Evolutionary conservation across 2,113 vertebrate species (phyloP).

Genomic region (Marcusenius ussheri): DNA sequence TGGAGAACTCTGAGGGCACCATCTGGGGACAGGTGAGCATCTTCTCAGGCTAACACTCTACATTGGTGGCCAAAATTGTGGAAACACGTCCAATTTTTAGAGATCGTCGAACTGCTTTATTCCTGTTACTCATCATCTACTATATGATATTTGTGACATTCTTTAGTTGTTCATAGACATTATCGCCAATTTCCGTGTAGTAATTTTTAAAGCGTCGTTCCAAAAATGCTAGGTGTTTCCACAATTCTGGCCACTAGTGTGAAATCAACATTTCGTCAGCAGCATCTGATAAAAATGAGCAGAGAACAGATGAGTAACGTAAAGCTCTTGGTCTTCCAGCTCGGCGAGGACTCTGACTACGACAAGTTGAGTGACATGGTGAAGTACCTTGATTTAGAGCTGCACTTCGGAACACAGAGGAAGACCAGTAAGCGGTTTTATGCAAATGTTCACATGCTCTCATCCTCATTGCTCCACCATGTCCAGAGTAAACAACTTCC

Average conservation of each 20-base stretch:
- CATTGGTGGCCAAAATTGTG: not conserved
- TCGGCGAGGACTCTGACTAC: constrained; percentile 75
- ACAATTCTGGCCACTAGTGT: not conserved
- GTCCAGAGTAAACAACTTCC: not conserved
- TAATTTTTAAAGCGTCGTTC: not conserved
- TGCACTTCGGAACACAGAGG: constrained; percentile 80
- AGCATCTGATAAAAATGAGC: not conserved
- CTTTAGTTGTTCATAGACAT: not conserved
- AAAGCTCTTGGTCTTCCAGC: constrained; percentile 42
- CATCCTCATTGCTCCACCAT: constrained; percentile 8
- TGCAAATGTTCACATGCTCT: not conserved
- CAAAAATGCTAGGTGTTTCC: not conserved
- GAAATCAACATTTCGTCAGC: not conserved
- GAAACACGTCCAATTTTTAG: not conserved
- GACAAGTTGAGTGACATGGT: constrained; percentile 86
- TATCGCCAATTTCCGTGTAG: not conserved
- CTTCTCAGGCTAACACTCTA: not conserved
- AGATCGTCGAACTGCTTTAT: not conserved
- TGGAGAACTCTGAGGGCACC: constrained; percentile 82
- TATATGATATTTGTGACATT: not conserved
- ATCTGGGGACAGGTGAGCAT: constrained; percentile 78
- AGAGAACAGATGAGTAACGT: not conserved
- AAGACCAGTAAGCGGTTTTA: constrained; percentile 65
- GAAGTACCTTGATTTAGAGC: constrained; percentile 80
- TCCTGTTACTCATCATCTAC: not conserved